phyloP scores from a whole-genome alignment of 2,888 invertebrate genomes.

The Brachypalpus laphriformis region DNA sequence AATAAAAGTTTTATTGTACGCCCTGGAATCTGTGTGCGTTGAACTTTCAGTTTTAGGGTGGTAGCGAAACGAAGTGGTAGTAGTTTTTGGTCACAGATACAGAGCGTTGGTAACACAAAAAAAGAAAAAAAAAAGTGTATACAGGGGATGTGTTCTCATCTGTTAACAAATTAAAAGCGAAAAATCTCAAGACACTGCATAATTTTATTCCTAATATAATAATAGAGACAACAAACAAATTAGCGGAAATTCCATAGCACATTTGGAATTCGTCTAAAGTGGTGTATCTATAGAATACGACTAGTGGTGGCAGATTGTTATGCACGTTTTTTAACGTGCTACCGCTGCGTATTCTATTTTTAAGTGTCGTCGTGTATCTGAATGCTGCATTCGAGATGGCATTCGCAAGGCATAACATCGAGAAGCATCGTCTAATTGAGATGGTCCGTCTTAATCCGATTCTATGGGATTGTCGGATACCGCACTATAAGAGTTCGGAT shows the following conservation, averaged over 20 bases:
- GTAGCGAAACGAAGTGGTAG: conserved; percentile 71
- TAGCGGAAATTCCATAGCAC: conserved; percentile 32
- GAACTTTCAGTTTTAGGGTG: conserved; percentile 73
- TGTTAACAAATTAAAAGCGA: conserved; percentile 54
- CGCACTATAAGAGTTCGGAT: conserved; percentile 81
- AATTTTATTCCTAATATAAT: conserved; percentile 46
- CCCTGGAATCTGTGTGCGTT: conserved; percentile 65
- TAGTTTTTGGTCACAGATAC: conserved; percentile 19
- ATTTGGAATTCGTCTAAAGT: conserved; percentile 38
- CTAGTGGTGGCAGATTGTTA: conserved; percentile 6
- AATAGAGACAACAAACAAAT: conserved; percentile 34
- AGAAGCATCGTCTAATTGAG: conserved; percentile 82
- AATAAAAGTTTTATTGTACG: conserved; percentile 36
- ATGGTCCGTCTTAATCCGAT: conserved; percentile 81
- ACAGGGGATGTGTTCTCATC: conserved; percentile 17
- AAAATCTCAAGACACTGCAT: not conserved
- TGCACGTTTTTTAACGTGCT: conserved; percentile 51
- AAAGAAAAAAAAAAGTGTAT: not conserved
- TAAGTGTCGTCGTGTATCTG: conserved; percentile 41
- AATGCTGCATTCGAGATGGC: conserved; percentile 76
- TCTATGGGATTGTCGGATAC: conserved; percentile 81
- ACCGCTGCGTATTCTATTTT: conserved; percentile 69
- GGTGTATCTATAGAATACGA: conserved; percentile 16
- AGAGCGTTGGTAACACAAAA: conserved; percentile 10
- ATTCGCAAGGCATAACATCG: conserved; percentile 81